Evolutionary conservation across 1,140 invertebrate species (phyloP).

Genomic region (Matsumurasca onukii): DNA sequence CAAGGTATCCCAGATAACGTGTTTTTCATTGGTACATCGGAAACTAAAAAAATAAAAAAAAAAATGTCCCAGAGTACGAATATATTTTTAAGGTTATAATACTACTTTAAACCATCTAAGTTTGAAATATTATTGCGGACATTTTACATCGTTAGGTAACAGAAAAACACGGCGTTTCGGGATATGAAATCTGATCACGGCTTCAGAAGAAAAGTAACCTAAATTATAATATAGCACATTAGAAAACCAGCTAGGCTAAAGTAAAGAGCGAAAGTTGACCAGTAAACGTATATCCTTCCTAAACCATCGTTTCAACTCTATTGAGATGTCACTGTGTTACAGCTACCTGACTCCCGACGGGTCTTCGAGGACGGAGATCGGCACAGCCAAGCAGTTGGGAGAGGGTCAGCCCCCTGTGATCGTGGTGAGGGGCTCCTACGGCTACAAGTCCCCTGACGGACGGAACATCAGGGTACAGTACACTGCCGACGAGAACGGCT

Average conservation of each 20-base stretch:
- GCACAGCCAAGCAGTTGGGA: slow-evolving; percentile 38
- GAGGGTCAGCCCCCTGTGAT: slow-evolving; percentile 39
- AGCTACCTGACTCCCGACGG: slow-evolving; percentile 31
- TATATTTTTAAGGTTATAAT: too few relatives aligned
- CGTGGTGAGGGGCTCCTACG: slow-evolving; percentile 47
- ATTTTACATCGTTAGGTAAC: background rate
- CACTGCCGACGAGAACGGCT: slow-evolving; percentile 53
- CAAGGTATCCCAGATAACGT: too few relatives aligned
- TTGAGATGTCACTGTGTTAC: background rate
- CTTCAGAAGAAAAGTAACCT: background rate
- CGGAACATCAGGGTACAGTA: slow-evolving; percentile 47
- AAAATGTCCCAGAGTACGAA: too few relatives aligned
- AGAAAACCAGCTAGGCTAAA: background rate
- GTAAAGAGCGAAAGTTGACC: too few relatives aligned
- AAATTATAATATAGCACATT: background rate
- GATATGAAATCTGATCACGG: background rate
- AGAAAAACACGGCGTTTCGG: background rate
- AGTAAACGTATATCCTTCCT: too few relatives aligned
- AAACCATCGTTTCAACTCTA: background rate
- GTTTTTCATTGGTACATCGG: too few relatives aligned
- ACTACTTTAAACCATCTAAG: too few relatives aligned
- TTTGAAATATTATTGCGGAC: too few relatives aligned
- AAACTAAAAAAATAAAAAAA: too few relatives aligned
- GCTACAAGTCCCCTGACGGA: slow-evolving; percentile 51
- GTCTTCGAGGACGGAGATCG: slow-evolving; percentile 39